Base-by-base conservation (phyloP, 2,113 vertebrate genomes). In the Hippotragus niger region DNA sequence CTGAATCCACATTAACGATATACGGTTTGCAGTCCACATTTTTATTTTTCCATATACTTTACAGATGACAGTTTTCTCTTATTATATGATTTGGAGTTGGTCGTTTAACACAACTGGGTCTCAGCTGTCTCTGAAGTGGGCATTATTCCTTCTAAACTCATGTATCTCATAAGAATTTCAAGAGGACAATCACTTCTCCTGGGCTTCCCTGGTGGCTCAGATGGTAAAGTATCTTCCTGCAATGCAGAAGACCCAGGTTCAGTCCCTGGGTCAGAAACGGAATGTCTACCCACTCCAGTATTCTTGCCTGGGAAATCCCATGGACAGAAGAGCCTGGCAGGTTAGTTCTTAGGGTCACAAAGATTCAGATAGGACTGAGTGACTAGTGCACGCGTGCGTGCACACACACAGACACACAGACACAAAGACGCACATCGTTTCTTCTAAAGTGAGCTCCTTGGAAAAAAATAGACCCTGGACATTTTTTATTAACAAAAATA, bases 401-500 rank as follows among this genome's bases (percentile, higher is more conserved):
- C 57, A 25, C 29, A 1, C 58, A 13, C 31, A 16, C 31, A 19
- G 36, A 40, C n/a, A 40, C 19, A 23, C 36, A 40, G 10, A 74
- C 67, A 74, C 67, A 74, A 12, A 74, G 10, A 74, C 0, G 0
- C 36, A 40, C 21, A 74, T 40, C 36, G 64, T 1, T 55, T 84
- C 55, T 76, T 84, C 47, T 57, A 64, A 92, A 43, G 36, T 31
- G 10, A 52, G 15, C 21, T 55, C n/a, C 40, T 94, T 91, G n/a
- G 23, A 81, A 82, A 55, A 88, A 95, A 90, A 47, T 47, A 84
- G 43, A 5, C 3, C 25, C 6, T 57, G 71, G 71, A 17, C 31
- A 64, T 67, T 57, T 57, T 92, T 84, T 95, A 50, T 87, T 97
- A 90, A 86, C 85, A 85, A 95, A 58, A 14, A 55, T 93, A 80